Evolutionary conservation across 2,113 vertebrate species (phyloP), one percentile per base, ranked within the genome.

Genomic region (Trematomus loennbergii): DNA sequence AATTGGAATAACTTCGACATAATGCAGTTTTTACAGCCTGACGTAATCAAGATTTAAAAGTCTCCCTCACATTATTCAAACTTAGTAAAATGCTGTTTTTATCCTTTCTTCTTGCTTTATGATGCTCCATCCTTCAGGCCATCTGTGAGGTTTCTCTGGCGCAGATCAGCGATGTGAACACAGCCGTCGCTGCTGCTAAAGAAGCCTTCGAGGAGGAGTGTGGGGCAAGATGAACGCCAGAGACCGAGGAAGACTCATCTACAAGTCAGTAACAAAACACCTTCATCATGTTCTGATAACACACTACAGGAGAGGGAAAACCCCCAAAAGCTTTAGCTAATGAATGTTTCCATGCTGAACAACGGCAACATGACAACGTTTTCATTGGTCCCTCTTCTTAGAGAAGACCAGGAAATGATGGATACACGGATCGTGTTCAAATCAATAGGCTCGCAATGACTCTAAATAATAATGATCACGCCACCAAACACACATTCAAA

Each of bases 161-260:
- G 62, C 95, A 96, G 89, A 83, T 94, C 2, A 87, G 92, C 11
- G 95, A 96, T 22, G 95, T 96, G 52, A 93, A 96, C 87, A 93
- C 12, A 40, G 95, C 96, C 1, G 95, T 96, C 4, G 88, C 53
- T 64, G 94, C 95, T 15, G 96, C 96, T 22, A 96, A 96, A 68
- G 94, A 94, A 50, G 94, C 95, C 6, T 96, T 96, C 79, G 95
- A 96, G 80, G 90, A 93, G 18, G 95, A 6, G 94, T 95, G 70
- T 96, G 96, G 96, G 95, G 95, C 22, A 95, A 88, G 81, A 96
- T 96, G 94, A 96, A 96, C 83, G 92, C 96, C 25, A 92, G 96
- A 86, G 96, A 96, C 91, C 80, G 95, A 78, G 95, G 96, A 40
- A 87, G 91, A 63, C 91, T 96, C 20, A 78, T 96, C 6, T 95